Conservation (phyloP, 2,113 vertebrate genomes). For the Paedocypris sp. region DNA sequence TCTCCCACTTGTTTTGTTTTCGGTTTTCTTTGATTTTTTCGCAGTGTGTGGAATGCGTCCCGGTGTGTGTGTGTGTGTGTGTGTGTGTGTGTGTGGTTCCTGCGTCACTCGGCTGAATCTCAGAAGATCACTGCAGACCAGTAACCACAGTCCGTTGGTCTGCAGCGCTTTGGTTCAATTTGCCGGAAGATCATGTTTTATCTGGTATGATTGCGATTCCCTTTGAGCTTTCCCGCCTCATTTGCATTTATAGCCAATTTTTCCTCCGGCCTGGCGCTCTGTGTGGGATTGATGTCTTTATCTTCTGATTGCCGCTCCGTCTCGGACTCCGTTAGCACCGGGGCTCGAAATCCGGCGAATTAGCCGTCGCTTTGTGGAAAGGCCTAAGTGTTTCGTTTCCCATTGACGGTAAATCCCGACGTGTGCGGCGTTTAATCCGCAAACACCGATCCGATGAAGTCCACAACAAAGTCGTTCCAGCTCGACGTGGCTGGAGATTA, state of each 20-base stretch:
- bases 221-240: constrained; percentile 30
- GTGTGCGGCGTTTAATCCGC: constrained; percentile 25
- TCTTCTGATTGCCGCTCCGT: constrained; percentile 8
- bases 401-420: constrained; percentile 26
- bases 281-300: constrained; percentile 14
- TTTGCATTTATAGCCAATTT: constrained; percentile 1
- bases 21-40: no score
- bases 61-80: no score
- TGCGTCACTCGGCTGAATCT: no score
- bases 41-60: no score
- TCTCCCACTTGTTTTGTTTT: no score
- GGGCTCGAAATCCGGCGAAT: constrained; percentile 37
- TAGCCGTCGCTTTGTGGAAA: constrained; percentile 25
- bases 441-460: neutral
- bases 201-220: constrained; percentile 29
- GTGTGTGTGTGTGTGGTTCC: no score
- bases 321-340: constrained; percentile 18
- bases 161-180: neutral
- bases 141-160: no score
- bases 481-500: neutral
- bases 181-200: no score
- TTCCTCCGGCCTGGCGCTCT: constrained; percentile 4
- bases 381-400: constrained; percentile 40
- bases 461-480: neutral
- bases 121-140: no score